phyloP scores from a whole-genome alignment of 2,797 vertebrate genomes.

The Tenualosa ilisha region DNA sequence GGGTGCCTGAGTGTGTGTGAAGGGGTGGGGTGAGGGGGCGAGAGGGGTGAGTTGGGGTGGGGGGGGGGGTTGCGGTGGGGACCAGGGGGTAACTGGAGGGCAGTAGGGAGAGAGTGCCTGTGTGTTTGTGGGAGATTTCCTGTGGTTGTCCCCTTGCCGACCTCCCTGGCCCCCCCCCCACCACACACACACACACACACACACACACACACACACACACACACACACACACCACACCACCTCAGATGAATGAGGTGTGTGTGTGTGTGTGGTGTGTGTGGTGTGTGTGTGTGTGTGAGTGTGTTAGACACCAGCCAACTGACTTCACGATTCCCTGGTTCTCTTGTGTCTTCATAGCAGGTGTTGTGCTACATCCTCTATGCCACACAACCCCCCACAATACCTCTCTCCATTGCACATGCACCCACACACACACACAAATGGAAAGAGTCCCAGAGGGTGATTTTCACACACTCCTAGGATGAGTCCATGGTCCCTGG shows the following conservation, averaged over 20 bases:
- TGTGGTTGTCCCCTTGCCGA: conserved; percentile 52
- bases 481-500: neutral
- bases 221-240: neutral
- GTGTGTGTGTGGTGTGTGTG: conserved; percentile 20
- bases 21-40: conserved; percentile 55
- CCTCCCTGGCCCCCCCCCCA: conserved; percentile 32
- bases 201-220: neutral
- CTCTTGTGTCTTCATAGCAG: conserved; percentile 25
- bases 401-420: neutral
- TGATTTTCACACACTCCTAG: neutral
- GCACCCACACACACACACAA: neutral
- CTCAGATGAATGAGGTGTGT: conserved; percentile 27
- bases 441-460: neutral
- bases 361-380: conserved; percentile 30
- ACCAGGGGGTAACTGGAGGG: conserved; percentile 59
- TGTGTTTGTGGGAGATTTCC: conserved; percentile 50
- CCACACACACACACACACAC: neutral
- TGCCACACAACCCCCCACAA: neutral
- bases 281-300: conserved; percentile 9
- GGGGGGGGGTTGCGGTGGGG: conserved; percentile 34
- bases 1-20: conserved; percentile 53
- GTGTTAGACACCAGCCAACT: neutral
- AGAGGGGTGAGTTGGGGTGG: conserved; percentile 54
- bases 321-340: neutral
- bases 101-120: conserved; percentile 55